Evolutionary conservation across 2,113 vertebrate genomes (phyloP).

Genomic region (Empidonax alnorum): DNA sequence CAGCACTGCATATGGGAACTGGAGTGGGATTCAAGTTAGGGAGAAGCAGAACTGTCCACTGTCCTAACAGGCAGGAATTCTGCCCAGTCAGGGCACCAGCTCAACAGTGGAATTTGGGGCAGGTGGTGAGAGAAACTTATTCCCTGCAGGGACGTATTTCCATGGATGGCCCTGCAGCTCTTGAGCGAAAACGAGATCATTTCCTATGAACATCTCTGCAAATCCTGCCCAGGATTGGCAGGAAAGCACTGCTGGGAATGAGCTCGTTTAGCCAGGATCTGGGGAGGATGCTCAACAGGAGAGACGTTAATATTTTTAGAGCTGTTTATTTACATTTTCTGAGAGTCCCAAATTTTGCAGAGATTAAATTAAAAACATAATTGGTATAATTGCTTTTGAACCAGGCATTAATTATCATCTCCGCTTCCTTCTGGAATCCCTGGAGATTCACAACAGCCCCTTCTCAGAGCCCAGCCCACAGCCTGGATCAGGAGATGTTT

Average conservation of each 20-base stretch:
- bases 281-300: conserved; percentile 4
- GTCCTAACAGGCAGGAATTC: neutral
- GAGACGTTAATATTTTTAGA: conserved; percentile 26
- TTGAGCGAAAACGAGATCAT: neutral
- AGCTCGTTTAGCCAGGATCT: neutral
- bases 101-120: neutral
- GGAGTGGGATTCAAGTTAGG: neutral
- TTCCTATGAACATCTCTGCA: neutral
- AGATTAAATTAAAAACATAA: conserved; percentile 69
- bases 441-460: conserved; percentile 37
- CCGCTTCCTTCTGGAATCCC: conserved; percentile 41
- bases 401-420: conserved; percentile 61
- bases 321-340: conserved; percentile 47
- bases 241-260: rapidly evolving
- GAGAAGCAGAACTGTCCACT: neutral
- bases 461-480: conserved; percentile 9
- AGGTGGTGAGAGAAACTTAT: neutral
- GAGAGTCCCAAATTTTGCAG: conserved; percentile 46
- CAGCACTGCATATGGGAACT: rapidly evolving
- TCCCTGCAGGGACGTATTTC: neutral
- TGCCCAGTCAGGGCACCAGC: neutral
- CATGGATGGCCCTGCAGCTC: neutral
- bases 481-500: neutral
- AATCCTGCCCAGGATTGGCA: neutral
- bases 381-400: conserved; percentile 65